Conservation (phyloP, 2,888 invertebrate genomes). For the Parochlus steinenii region DNA sequence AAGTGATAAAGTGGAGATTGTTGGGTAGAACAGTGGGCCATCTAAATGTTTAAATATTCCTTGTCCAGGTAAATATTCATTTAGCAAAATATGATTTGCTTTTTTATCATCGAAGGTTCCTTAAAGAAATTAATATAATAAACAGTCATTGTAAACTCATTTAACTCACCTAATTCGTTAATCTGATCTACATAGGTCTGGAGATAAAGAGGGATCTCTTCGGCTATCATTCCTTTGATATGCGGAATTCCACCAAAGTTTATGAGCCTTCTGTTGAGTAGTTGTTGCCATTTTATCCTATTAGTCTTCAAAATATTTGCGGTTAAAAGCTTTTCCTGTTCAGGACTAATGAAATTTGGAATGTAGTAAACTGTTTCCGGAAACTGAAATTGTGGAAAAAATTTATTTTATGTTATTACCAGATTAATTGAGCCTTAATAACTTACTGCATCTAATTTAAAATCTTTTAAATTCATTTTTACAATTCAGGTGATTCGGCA, state of each 20-base stretch:
- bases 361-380: too few species aligned
- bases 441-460: too few species aligned
- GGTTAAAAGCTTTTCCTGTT: too few species aligned
- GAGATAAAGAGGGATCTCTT: conserved; percentile 77
- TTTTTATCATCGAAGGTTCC: conserved; percentile 42
- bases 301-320: too few species aligned
- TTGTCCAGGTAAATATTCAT: conserved; percentile 85
- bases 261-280: conserved; percentile 81
- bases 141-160: neutral
- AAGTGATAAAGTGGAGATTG: conserved; percentile 80
- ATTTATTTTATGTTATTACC: too few species aligned
- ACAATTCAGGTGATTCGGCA: too few species aligned
- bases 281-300: conserved; percentile 92
- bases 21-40: conserved; percentile 84
- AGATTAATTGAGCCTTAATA: too few species aligned
- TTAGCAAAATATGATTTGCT: conserved; percentile 87
- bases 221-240: conserved; percentile 82
- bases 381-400: too few species aligned
- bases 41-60: conserved; percentile 97
- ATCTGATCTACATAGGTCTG: conserved; percentile 53
- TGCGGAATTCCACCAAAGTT: conserved; percentile 97
- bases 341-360: too few species aligned
- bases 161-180: conserved; percentile 36
- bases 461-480: too few species aligned
- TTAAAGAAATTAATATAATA: conserved; percentile 12